Percentiles rank a stretch among this genome's conserved stretches.
Evolutionary conservation across 2,888 invertebrate genomes (phyloP).

Genomic region (Marasmarcha lunaedactyla): DNA sequence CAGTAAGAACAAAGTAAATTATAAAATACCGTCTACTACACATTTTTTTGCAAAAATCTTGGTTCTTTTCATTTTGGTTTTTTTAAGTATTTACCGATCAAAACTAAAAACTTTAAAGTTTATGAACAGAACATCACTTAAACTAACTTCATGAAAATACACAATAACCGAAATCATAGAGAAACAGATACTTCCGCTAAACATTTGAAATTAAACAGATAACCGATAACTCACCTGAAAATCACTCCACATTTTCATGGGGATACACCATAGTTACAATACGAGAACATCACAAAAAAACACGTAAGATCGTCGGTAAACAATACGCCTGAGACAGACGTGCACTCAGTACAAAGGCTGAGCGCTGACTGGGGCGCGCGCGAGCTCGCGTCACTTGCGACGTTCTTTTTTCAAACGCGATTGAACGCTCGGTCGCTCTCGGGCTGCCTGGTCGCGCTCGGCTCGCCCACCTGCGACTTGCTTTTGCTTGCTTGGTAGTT

Average conservation of each 20-base stretch:
- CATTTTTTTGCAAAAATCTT: too few relatives aligned
- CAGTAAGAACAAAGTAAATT: too few relatives aligned
- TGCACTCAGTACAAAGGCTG: conserved; percentile 46
- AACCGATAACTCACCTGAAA: conserved; percentile 60
- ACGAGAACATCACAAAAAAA: conserved; percentile 66
- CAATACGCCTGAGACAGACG: conserved; percentile 56
- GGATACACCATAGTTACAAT: conserved; percentile 69
- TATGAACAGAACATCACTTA: too few relatives aligned
- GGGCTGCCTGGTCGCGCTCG: conserved; percentile 25
- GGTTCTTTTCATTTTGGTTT: too few relatives aligned
- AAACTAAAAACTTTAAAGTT: too few relatives aligned
- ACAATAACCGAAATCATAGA: too few relatives aligned
- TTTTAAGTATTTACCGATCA: too few relatives aligned
- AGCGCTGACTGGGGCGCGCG: conserved; percentile 52
- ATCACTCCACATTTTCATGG: conserved; percentile 71
- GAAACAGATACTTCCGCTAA: too few relatives aligned
- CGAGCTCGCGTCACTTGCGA: conserved; percentile 16
- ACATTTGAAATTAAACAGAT: too few relatives aligned
- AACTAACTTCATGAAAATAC: too few relatives aligned
- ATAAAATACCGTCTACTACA: too few relatives aligned
- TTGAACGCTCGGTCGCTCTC: conserved; percentile 21
- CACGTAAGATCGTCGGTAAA: conserved; percentile 60
- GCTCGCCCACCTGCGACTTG: conserved; percentile 53
- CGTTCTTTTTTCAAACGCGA: conserved; percentile 7
- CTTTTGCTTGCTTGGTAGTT: conserved; percentile 40